Percentiles rank a stretch among this genome's conserved stretches.
These are phyloP conservation scores for Lepidurus packardi DNA, from an alignment of 1,140 invertebrate genomes.

Conservation along the genomic window DNA sequence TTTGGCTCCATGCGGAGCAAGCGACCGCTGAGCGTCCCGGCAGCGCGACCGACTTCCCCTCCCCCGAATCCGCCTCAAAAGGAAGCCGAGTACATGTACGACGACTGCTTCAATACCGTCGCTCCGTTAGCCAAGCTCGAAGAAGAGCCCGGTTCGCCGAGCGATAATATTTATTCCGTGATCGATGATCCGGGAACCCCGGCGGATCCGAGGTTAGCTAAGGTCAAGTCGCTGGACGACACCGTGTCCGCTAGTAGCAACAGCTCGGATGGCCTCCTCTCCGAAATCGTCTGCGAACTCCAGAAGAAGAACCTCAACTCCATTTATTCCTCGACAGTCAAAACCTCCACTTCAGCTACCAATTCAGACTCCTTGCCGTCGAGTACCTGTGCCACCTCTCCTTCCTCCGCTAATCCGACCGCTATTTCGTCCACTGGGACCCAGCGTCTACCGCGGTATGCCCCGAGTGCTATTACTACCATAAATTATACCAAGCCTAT, in stretches of 20 bases:
- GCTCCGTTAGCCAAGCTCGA: slow-evolving; percentile 47
- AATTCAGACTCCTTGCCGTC: slow-evolving; percentile 23
- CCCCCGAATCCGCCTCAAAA: slow-evolving; percentile 53
- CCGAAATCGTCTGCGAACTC: slow-evolving; percentile 79
- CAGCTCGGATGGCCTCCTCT: slow-evolving; percentile 61
- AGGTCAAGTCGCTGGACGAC: slow-evolving; percentile 28
- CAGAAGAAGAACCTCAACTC: slow-evolving; percentile 76
- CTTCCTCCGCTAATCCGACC: not conserved
- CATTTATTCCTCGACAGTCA: slow-evolving; percentile 62
- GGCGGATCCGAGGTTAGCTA: slow-evolving; percentile 34
- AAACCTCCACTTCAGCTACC: slow-evolving; percentile 4
- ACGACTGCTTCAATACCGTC: slow-evolving; percentile 59
- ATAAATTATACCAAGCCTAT: slow-evolving; percentile 3
- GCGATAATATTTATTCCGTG: slow-evolving; percentile 76
- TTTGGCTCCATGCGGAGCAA: slow-evolving; percentile 71
- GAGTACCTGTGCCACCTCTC: not conserved
- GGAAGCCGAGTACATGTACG: slow-evolving; percentile 55
- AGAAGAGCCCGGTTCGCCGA: slow-evolving; percentile 30
- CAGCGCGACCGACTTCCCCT: slow-evolving; percentile 55
- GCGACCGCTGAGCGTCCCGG: slow-evolving; percentile 63
- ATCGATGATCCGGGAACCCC: slow-evolving; percentile 61
- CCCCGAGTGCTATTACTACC: not conserved
- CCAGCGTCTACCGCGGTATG: not conserved
- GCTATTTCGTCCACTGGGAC: not conserved
- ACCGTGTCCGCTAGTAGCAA: slow-evolving; percentile 38